phyloP scores from a whole-genome alignment of 2,888 invertebrate genomes.

The Leucozona laternaria region DNA sequence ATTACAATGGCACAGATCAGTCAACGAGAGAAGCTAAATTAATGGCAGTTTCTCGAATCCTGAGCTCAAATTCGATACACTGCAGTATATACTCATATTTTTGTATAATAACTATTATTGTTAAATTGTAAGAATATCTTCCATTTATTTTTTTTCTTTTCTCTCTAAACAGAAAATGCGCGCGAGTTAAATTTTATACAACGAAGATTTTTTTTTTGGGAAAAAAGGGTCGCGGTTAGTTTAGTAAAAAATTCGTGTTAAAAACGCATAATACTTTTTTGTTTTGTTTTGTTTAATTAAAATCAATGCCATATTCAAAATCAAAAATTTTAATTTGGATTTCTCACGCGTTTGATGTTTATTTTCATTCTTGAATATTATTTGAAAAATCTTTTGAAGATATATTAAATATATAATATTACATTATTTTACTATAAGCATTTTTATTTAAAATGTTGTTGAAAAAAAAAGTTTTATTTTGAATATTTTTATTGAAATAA shows the following conservation, averaged over 20 bases:
- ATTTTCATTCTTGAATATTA: not conserved
- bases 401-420: not conserved
- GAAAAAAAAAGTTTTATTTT: not conserved
- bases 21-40: conserved; percentile 81
- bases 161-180: conserved; percentile 3
- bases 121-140: conserved; percentile 50
- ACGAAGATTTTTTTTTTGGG: conserved; percentile 36
- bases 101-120: conserved; percentile 52
- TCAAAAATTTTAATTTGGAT: conserved; percentile 35
- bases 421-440: not conserved
- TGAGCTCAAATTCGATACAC: conserved; percentile 50
- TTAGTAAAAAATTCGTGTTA: conserved; percentile 30
- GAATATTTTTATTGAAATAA: conserved; percentile 24
- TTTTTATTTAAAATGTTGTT: not conserved
- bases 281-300: conserved; percentile 26
- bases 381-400: not conserved
- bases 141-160: conserved; percentile 1
- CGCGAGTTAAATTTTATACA: conserved; percentile 44
- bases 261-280: conserved; percentile 4
- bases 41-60: not conserved
- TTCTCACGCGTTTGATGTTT: conserved; percentile 42
- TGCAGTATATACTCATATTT: conserved; percentile 65
- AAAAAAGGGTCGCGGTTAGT: conserved; percentile 55
- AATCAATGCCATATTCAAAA: conserved; percentile 74
- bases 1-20: conserved; percentile 93